Conservation (phyloP, 2,888 invertebrate species). For the Cerastis leucographa region DNA sequence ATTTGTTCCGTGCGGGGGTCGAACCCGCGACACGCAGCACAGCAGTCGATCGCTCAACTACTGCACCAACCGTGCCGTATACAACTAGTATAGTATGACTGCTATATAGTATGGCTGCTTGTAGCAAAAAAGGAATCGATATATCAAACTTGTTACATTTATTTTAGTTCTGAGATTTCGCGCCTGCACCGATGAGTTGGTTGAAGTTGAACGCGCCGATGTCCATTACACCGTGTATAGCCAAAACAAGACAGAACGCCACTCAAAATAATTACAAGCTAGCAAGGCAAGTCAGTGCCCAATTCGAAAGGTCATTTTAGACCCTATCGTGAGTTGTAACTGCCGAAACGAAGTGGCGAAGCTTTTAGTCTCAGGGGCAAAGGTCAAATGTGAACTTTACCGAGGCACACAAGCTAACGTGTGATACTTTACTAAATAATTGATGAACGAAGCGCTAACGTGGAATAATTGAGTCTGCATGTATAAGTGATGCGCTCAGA, state of each 20-base stretch:
- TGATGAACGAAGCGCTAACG: conserved; percentile 55
- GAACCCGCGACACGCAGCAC: too few relatives aligned
- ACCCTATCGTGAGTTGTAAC: conserved; percentile 48
- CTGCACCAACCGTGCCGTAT: too few relatives aligned
- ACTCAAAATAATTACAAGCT: conserved; percentile 40
- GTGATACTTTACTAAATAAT: conserved; percentile 56
- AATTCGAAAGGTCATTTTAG: conserved; percentile 51
- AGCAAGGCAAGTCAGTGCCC: conserved; percentile 30
- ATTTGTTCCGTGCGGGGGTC: too few relatives aligned
- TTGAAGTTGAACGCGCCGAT: not conserved
- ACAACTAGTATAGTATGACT: too few relatives aligned
- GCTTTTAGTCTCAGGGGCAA: conserved; percentile 44
- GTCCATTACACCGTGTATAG: not conserved
- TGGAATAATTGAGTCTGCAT: conserved; percentile 56
- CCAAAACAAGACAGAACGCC: conserved; percentile 18
- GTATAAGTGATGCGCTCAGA: conserved; percentile 24
- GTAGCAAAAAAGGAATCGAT: not conserved
- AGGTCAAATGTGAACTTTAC: conserved; percentile 51
- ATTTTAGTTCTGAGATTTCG: not conserved
- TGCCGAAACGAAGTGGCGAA: conserved; percentile 40
- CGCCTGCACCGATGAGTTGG: not conserved
- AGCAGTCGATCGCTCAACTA: too few relatives aligned
- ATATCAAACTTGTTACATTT: not conserved
- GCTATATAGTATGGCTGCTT: too few relatives aligned
- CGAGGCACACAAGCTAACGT: conserved; percentile 19